Conservation (phyloP, 2,113 vertebrate genomes). For the Osmerus mordax region DNA sequence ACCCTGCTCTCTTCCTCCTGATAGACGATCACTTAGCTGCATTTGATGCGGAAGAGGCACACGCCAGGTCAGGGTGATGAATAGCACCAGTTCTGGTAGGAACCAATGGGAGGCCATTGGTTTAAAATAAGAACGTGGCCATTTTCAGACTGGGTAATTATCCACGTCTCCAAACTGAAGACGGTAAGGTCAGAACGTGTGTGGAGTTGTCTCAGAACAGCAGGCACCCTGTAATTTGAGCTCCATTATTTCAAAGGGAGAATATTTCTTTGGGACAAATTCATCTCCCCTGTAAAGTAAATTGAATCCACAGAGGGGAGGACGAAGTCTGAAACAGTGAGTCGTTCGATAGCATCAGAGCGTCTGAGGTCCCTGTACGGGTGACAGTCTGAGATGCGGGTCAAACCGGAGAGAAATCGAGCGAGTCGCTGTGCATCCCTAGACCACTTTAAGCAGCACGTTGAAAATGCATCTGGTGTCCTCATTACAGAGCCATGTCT, state of each 20-base stretch:
- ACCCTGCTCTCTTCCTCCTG: not conserved
- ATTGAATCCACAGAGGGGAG: not conserved
- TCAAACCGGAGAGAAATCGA: not conserved
- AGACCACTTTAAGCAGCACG: not conserved
- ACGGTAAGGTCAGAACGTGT: slow-evolving; percentile 46
- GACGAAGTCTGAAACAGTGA: not conserved
- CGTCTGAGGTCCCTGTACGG: not conserved
- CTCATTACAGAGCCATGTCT: not conserved
- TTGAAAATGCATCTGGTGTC: not conserved
- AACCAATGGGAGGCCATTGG: slow-evolving; percentile 9
- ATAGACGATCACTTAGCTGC: slow-evolving; percentile 25
- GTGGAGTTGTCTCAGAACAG: not conserved
- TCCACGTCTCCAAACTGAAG: slow-evolving; percentile 23
- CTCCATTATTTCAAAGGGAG: slow-evolving; percentile 23
- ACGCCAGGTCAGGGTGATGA: slow-evolving; percentile 39
- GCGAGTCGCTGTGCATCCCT: not conserved
- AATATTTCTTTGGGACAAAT: not conserved
- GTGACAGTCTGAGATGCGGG: not conserved
- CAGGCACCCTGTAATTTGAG: slow-evolving; percentile 35
- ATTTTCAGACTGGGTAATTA: slow-evolving; percentile 46
- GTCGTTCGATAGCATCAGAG: not conserved
- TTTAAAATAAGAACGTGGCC: slow-evolving; percentile 18
- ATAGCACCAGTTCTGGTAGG: slow-evolving; percentile 33
- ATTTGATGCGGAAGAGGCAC: slow-evolving; percentile 31
- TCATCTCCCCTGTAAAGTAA: not conserved